Base-by-base conservation (phyloP, 1,140 invertebrate genomes). In the Aethina tumida region DNA sequence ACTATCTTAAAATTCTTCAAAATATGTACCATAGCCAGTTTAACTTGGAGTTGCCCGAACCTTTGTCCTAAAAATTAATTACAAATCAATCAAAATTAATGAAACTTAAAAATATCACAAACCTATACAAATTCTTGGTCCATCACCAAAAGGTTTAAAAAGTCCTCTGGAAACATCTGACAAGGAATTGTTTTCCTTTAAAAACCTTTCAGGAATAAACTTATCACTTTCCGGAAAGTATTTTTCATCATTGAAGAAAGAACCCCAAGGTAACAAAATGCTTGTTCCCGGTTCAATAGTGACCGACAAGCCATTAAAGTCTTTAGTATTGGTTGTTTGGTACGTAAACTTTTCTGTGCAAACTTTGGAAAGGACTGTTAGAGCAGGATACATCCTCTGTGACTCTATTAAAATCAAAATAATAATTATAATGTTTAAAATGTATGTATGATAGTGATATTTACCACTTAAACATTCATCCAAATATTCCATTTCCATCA, bases 71-170 rank as follows among this genome's bases (percentile, higher is more conserved):
- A 31, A 39, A 39, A 9, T 26, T 26, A 10, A n/a, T 13, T 5
- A 13, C 24, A 2, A 26, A 10, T 26, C 4, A 26, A 3, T 26
- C 24, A 26, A 26, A 26, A 26, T 26, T 10, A 26, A 26, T 4
- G 13, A 26, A 2, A 26, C n/a, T 10, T 10, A 10, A 10, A 26
- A 26, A 26, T 26, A 10, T 16, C 6, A 5, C 28, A 16, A 13
- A 39, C 37, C 37, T 14, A 39, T n/a, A 21, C 37, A 39, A n/a
- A 30, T 18, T 10, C 37, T 28, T 8, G 8, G 37, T 14, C 37
- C 37, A 2, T 30, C 29, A 14, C 37, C 37, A 24, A 39, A 39
- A 6, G 37, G 37, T 7, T 25, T 9, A 24, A 25, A 39, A 2
- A 18, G 15, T 5, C 16, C 20, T 20, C 16, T 39, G 6, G 24